Evolutionary conservation across 1,140 invertebrate genomes (phyloP), one percentile per base, ranked within the genome.

Genomic region (Eciton burchellii): DNA sequence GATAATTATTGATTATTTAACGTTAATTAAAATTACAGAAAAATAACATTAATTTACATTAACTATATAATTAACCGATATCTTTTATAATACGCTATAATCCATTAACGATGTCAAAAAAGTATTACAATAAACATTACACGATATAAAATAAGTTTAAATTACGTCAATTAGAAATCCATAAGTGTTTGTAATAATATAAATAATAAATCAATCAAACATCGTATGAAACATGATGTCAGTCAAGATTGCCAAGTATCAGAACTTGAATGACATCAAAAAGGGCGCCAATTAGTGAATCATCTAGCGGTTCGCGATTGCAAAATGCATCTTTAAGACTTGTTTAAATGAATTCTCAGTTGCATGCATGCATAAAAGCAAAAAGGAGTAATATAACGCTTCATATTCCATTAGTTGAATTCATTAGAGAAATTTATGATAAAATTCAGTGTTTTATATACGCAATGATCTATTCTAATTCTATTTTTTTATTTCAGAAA

Each of bases 121-220:
- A 9, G 26, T n/a, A 14, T 49, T 21, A 21, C 3, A 19, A 35
- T 14, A 35, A 71, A 65, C 45, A 21, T 16, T 45, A 41, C 24
- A n/a, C 16, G 4, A 49, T 16, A 45, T 24, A 16, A 74, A 74
- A 49, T 11, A 29, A 62, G n/a, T 35, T 26, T 24, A 63, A 63
- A 63, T 63, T 12, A 74, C 47, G 24, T 6, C 16, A 21, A 35
- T 3, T n/a, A 24, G 62, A 63, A 49, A 49, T 8, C 43, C 45
- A 52, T 41, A 35, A 4, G 29, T 24, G 45, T 16, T 11, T 5
- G 26, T 65, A 63, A 52, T 52, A 76, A 76, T 76, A 76, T 76
- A 63, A 76, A 76, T 76, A 76, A 76, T 4, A 63, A 76, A 76
- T 76, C 72, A 76, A 76, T 76, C 56, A 73, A 73, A 73, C 43